Percentiles rank a stretch among this genome's conserved stretches.
Conservation (phyloP, 2,888 invertebrate genomes). For the Chaitophorus viminalis region DNA sequence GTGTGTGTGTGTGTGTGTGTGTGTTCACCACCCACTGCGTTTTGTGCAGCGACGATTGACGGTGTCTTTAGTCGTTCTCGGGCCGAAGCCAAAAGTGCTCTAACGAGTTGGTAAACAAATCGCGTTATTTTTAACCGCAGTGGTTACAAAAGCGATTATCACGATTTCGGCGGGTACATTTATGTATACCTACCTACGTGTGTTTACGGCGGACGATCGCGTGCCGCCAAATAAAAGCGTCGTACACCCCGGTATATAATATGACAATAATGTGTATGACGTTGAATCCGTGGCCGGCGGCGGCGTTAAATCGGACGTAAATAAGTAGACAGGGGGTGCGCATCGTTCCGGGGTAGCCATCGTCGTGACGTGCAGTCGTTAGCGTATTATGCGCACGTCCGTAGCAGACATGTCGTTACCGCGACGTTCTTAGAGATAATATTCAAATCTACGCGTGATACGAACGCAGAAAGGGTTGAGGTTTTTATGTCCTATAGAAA, state of each 20-base stretch:
- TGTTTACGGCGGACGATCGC: neutral
- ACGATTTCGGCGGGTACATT: neutral
- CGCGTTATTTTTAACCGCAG: conserved; percentile 32
- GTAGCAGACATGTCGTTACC: too few relatives aligned
- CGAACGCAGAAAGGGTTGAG: neutral
- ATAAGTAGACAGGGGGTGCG: conserved; percentile 1
- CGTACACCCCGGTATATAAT: neutral
- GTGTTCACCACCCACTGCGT: neutral
- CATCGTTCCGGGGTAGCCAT: neutral
- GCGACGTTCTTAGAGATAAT: neutral
- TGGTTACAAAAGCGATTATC: conserved; percentile 2
- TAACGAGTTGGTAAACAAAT: neutral
- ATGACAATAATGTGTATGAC: too few relatives aligned
- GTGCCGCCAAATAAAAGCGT: neutral
- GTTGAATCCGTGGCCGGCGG: too few relatives aligned
- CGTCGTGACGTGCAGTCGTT: neutral
- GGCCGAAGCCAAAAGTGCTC: neutral
- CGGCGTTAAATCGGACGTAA: conserved; percentile 20
- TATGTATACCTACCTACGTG: too few relatives aligned
- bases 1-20: neutral
- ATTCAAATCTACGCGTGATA: neutral
- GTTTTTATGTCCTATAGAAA: too few relatives aligned
- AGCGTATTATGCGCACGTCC: neutral
- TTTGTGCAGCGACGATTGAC: neutral
- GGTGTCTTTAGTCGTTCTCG: neutral